Conservation (phyloP, 2,888 invertebrate genomes). For the Smittia sp. region DNA sequence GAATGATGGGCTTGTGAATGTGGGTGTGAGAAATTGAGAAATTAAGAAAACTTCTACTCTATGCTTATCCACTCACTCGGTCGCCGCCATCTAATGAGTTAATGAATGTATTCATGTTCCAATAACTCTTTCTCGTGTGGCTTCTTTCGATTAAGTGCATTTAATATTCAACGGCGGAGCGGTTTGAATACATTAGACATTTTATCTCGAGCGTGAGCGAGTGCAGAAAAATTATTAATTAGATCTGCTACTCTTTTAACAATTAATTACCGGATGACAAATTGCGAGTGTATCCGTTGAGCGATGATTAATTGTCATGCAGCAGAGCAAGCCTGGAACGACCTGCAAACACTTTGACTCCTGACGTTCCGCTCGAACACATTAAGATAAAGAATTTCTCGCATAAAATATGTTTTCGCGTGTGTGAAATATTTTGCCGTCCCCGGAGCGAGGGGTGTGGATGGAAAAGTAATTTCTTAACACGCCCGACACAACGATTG, state of each 20-base stretch:
- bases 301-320: too few relatives aligned
- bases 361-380: neutral
- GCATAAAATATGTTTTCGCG: conserved; percentile 25
- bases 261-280: conserved; percentile 14
- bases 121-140: neutral
- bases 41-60: neutral
- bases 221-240: neutral
- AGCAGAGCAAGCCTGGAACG: too few relatives aligned
- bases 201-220: neutral
- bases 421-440: conserved; percentile 15
- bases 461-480: neutral
- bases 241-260: neutral
- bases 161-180: conserved; percentile 11
- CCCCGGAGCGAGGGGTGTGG: too few relatives aligned
- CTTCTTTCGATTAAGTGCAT: conserved; percentile 12
- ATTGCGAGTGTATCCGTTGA: neutral
- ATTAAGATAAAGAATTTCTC: neutral
- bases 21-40: conserved; percentile 23
- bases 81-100: conserved; percentile 1
- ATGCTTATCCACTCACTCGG: neutral
- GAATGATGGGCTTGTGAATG: neutral
- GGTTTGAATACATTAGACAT: neutral
- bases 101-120: conserved; percentile 18
- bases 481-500: neutral
- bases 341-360: neutral